These are phyloP conservation scores for Eristalinus sepulchralis DNA, from an alignment of 2,888 invertebrate genomes.

Conservation along the genomic window DNA sequence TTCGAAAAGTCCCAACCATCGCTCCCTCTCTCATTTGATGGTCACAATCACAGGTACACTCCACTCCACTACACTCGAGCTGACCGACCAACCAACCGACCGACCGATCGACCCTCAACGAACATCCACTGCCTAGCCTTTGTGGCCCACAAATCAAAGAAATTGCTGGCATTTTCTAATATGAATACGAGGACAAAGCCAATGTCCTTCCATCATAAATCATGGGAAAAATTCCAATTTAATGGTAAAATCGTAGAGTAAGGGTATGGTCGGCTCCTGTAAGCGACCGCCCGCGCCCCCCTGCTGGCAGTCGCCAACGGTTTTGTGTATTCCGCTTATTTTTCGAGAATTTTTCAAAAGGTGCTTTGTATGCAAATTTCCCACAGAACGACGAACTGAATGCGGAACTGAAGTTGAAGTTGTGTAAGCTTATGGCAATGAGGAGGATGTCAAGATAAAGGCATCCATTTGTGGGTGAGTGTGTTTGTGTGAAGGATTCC, in stretches of 20 bases:
- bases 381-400: constrained; percentile 7
- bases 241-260: constrained; percentile 62
- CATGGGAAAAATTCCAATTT: constrained; percentile 71
- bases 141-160: constrained; percentile 68
- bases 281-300: background rate
- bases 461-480: background rate
- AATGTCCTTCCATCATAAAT: constrained; percentile 69
- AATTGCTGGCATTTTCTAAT: constrained; percentile 64
- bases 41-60: background rate
- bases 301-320: background rate
- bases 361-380: constrained; percentile 72
- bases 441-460: background rate
- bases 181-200: constrained; percentile 68
- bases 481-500: background rate
- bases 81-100: background rate
- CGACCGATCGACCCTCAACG: background rate
- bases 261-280: background rate
- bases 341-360: constrained; percentile 69
- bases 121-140: constrained; percentile 11
- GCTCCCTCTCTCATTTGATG: background rate
- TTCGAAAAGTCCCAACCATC: background rate
- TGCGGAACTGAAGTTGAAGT: background rate
- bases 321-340: constrained; percentile 56
- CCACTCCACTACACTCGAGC: background rate
- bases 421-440: background rate